Percentiles rank a stretch among this genome's conserved stretches.
Evolutionary conservation across 2,888 invertebrate genomes (phyloP).

Genomic region (Aphrophora alni): DNA sequence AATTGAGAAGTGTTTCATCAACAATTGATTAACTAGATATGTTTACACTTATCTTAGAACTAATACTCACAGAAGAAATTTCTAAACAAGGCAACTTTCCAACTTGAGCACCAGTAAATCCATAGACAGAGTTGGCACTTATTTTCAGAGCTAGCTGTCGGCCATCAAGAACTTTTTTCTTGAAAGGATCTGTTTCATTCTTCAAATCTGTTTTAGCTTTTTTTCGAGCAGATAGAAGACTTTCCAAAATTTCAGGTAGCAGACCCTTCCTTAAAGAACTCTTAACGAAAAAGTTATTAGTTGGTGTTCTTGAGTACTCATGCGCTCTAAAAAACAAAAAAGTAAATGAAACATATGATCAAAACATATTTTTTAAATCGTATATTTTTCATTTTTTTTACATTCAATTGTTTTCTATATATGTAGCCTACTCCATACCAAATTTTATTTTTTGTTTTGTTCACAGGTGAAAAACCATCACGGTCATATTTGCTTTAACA

Average conservation of each 20-base stretch:
- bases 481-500: too few species aligned
- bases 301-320: slow-evolving; percentile 88
- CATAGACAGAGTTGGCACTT: slow-evolving; percentile 99
- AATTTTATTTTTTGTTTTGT: too few species aligned
- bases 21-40: too few species aligned
- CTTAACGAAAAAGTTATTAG: slow-evolving; percentile 91
- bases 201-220: slow-evolving; percentile 94
- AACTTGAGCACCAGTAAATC: slow-evolving; percentile 98
- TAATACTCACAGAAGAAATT: slow-evolving; percentile 77
- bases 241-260: slow-evolving; percentile 94
- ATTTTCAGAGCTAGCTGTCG: slow-evolving; percentile 97
- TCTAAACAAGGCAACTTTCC: slow-evolving; percentile 95
- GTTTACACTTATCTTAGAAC: too few species aligned
- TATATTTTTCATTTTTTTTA: too few species aligned
- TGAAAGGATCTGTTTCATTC: slow-evolving; percentile 93
- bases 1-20: too few species aligned
- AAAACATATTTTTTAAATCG: too few species aligned
- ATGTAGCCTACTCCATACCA: too few species aligned
- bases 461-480: too few species aligned
- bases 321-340: too few species aligned
- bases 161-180: slow-evolving; percentile 93
- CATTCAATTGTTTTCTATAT: too few species aligned
- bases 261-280: slow-evolving; percentile 85
- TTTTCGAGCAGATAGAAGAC: slow-evolving; percentile 87
- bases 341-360: too few species aligned